Conservation (phyloP, 2,797 vertebrate genomes). For the Mus caroli region DNA sequence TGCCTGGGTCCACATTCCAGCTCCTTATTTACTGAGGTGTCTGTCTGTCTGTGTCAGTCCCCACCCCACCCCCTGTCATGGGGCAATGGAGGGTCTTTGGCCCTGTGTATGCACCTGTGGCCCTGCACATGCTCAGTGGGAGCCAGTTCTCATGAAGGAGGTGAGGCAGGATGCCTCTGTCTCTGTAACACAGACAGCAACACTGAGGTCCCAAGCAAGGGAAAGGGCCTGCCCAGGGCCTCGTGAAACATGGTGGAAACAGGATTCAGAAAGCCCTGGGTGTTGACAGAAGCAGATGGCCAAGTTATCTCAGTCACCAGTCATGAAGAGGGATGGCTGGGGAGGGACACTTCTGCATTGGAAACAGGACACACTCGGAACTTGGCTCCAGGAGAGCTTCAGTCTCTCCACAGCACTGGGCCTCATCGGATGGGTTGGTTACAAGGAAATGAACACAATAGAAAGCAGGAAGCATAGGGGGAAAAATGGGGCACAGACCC, state of each 20-base stretch:
- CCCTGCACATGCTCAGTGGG: accelerated
- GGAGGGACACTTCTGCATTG: neutral
- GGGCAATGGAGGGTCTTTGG: neutral
- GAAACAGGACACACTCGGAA: neutral
- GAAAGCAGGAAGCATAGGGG: neutral
- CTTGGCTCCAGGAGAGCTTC: neutral
- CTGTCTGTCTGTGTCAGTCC: neutral
- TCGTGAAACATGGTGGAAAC: accelerated
- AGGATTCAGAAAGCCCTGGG: neutral
- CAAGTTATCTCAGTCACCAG: neutral
- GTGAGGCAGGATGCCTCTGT: neutral
- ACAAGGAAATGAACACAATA: neutral
- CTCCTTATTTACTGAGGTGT: neutral
- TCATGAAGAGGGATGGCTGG: neutral
- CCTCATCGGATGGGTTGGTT: neutral
- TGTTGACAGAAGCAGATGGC: neutral
- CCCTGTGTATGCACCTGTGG: too few relatives aligned
- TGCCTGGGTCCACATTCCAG: neutral
- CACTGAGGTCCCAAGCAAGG: neutral
- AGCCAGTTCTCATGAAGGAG: neutral
- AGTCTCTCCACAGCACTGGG: neutral
- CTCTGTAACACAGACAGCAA: neutral
- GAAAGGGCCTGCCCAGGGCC: neutral
- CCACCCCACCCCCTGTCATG: neutral
- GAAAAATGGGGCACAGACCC: neutral